phyloP scores from a whole-genome alignment of 1,140 invertebrate genomes.

The Caenorhabditis briggsae region DNA sequence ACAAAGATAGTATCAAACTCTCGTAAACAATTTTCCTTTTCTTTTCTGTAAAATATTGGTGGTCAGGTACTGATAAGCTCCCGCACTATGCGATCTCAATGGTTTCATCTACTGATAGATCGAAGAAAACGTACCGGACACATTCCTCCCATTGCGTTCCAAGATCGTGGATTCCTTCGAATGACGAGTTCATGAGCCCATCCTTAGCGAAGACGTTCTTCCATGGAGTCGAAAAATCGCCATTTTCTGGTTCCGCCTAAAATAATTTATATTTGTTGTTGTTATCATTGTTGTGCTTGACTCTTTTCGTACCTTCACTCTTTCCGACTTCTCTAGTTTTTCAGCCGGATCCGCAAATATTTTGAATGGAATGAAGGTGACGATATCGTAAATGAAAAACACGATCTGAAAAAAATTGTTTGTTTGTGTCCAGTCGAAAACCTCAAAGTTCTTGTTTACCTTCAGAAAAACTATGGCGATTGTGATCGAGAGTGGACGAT shows the following conservation, averaged over 20 bases:
- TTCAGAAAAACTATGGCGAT: conserved; percentile 36
- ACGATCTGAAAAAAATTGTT: conserved; percentile 71
- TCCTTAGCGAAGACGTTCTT: conserved; percentile 83
- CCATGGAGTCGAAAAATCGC: conserved; percentile 83
- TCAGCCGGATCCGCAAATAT: conserved; percentile 90
- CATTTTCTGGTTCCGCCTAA: conserved; percentile 81
- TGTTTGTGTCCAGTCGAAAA: not conserved
- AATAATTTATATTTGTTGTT: conserved; percentile 36
- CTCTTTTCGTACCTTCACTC: conserved; percentile 64
- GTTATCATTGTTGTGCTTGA: not conserved
- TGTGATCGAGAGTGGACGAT: conserved; percentile 44
- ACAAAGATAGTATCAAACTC: not conserved
- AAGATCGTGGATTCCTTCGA: conserved; percentile 87
- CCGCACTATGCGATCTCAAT: conserved; percentile 20
- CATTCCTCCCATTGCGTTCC: conserved; percentile 88
- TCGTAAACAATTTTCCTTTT: not conserved
- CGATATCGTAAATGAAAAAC: conserved; percentile 85
- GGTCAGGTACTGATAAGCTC: conserved; percentile 4
- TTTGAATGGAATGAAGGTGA: conserved; percentile 90
- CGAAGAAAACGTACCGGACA: conserved; percentile 79
- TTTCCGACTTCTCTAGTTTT: conserved; percentile 70
- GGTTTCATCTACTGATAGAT: conserved; percentile 8
- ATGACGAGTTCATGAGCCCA: conserved; percentile 80
- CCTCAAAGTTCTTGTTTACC: conserved; percentile 33
- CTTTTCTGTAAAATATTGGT: not conserved